Base-by-base conservation (phyloP, 1,140 invertebrate species). In the Neodiprion pinetum region DNA sequence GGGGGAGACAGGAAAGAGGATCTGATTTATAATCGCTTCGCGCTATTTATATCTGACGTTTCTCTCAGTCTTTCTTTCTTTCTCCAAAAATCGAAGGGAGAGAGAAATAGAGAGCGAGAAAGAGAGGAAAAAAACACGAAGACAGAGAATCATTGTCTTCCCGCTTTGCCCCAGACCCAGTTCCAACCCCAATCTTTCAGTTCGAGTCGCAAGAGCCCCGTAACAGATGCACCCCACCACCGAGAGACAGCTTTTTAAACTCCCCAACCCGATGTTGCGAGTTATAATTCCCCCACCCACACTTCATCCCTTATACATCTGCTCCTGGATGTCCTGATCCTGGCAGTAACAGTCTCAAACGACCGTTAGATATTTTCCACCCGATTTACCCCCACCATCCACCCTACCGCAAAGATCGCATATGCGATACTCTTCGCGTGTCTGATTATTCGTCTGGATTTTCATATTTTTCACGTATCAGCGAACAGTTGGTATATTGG, bases 171-270 rank as follows among this genome's bases (percentile, higher is more conserved):
- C 61, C 28, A 40, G 28, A 40, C 28, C 28, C 28, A 40, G 28
- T 40, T 61, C 53, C 11, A 61, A 61, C 53, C 53, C 11, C 53
- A 17, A 61, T 17, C 53, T 40, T 4, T 40, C 28, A 40, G 28
- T 40, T 61, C 9, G 72, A 75, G 84, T 83, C 79, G 77, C 71
- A 74, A 79, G 81, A 83, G 82, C 79, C 74, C 75, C 79, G 81
- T 83, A 85, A 80, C 82, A 85, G 84, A 85, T 85, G 83, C 84
- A 85, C 83, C 84, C 83, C 78, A 40, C 75, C 70, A 67, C 74
- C 68, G 78, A 76, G 72, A 79, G 83, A 85, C 85, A 80, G 84
- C 82, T 85, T 85, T 85, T 85, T 85, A 85, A 85, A 84, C 81
- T 84, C 80, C 74, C 76, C 73, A 76, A 50, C 73, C 80, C 66